Evolutionary conservation across 2,797 vertebrate species (phyloP).

Genomic region (Poeciliopsis infans): DNA sequence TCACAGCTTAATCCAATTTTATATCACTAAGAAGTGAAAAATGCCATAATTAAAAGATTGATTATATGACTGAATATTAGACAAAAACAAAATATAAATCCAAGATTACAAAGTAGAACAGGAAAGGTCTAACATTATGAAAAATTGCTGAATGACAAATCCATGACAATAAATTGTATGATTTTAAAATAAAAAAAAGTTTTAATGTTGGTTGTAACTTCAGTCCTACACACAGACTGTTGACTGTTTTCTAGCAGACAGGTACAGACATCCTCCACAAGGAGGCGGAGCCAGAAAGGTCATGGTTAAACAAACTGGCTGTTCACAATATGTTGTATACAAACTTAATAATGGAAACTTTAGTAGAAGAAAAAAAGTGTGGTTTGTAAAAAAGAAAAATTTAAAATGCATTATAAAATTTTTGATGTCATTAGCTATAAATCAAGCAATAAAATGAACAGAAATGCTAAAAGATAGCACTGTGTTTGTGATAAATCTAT

Average conservation of each 20-base stretch:
- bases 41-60: constrained; percentile 14
- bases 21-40: not conserved
- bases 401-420: not conserved
- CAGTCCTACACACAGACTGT: not conserved
- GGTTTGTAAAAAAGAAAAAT: not conserved
- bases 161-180: not conserved
- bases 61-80: not conserved
- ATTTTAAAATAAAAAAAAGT: not conserved
- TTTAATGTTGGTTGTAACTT: not conserved
- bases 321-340: not conserved
- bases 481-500: not conserved
- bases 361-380: not conserved
- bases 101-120: not conserved
- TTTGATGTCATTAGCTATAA: not conserved
- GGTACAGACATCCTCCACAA: not conserved
- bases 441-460: not conserved
- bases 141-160: not conserved
- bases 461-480: not conserved
- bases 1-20: constrained; percentile 3
- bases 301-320: not conserved
- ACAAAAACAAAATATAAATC: not conserved
- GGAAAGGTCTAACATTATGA: not conserved
- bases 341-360: not conserved
- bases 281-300: not conserved
- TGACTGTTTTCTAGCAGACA: not conserved